phyloP scores from a whole-genome alignment of 2,797 vertebrate genomes.

The Anomalospiza imberbis region DNA sequence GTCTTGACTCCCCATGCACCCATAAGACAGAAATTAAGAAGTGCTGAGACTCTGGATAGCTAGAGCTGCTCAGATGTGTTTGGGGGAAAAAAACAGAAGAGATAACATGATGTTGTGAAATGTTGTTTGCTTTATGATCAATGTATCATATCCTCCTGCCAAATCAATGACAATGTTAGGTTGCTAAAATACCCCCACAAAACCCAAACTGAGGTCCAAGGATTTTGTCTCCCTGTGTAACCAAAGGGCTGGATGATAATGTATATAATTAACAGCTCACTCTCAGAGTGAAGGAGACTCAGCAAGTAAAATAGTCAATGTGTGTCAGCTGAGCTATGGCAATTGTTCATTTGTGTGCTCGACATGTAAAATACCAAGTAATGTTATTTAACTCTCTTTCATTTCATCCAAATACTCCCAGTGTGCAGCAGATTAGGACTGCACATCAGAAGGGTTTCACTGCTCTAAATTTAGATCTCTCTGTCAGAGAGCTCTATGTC shows the following conservation, averaged over 20 bases:
- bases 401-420: neutral
- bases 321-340: neutral
- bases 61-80: neutral
- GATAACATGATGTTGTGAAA: neutral
- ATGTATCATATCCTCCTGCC: neutral
- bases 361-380: neutral
- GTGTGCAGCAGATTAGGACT: neutral
- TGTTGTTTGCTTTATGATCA: neutral
- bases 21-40: neutral
- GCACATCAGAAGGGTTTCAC: neutral
- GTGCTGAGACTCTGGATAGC: neutral
- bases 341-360: neutral
- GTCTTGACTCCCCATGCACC: neutral
- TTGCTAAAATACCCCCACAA: neutral
- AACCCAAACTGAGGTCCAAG: neutral
- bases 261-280: neutral
- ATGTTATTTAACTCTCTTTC: neutral
- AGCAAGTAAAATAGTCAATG: neutral
- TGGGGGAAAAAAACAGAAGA: fast-evolving
- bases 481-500: neutral
- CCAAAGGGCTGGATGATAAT: neutral
- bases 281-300: neutral
- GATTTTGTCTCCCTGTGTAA: neutral
- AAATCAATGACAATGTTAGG: neutral
- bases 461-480: neutral